phyloP scores from a whole-genome alignment of 64 coral and sea anemone species.

The Exaiptasia diaphana region DNA sequence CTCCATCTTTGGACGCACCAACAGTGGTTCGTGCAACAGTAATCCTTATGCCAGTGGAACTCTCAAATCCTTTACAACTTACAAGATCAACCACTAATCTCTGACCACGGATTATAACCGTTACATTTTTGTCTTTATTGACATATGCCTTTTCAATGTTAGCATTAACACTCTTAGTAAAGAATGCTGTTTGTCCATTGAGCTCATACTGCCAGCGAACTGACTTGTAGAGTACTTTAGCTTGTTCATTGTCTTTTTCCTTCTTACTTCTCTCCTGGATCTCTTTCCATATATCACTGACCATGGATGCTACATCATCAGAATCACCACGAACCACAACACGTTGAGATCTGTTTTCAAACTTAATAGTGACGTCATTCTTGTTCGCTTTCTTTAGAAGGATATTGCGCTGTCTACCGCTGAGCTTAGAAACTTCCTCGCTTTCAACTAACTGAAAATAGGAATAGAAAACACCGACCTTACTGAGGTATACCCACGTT shows the following conservation, averaged over 20 bases:
- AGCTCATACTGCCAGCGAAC: neutral
- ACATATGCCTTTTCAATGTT: neutral
- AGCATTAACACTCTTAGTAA: neutral
- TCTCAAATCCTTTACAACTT: neutral
- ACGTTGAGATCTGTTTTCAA: neutral
- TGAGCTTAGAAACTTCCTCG: neutral
- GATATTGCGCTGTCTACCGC: neutral
- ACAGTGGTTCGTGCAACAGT: neutral
- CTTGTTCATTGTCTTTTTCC: neutral
- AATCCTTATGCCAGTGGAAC: neutral
- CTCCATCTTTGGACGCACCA: neutral
- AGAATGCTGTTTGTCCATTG: neutral
- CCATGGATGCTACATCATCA: neutral
- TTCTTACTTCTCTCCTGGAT: neutral
- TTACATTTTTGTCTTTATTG: neutral
- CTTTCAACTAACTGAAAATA: neutral
- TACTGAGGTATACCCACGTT: too few species aligned
- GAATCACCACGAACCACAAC: conserved; percentile 23
- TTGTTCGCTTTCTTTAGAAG: neutral
- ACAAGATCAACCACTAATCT: neutral
- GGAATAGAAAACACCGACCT: too few species aligned
- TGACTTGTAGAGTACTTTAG: neutral
- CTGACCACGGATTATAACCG: neutral
- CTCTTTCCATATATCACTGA: conserved; percentile 18
- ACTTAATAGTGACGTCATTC: neutral